Base-by-base conservation (phyloP, 35 echinoderm and acorn worm genomes). In the Strongylocentrotus purpuratus region DNA sequence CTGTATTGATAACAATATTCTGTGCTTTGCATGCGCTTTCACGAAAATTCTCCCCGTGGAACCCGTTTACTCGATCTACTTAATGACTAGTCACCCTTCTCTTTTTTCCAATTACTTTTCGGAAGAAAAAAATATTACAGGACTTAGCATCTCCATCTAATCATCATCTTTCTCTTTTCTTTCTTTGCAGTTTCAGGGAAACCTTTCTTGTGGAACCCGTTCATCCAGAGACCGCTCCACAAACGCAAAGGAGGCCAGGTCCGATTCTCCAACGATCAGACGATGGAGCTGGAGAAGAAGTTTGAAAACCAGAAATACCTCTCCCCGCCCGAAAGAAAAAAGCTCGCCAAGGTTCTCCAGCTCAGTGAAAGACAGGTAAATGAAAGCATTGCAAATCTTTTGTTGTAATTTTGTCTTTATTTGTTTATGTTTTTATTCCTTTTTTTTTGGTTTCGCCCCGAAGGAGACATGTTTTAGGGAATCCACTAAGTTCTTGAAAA, bases 201-300 rank as follows among this genome's bases (percentile, higher is more conserved):
- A 95, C 98, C 95, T 5, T 98, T 99, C 85, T 70, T 99, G 33
- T 99, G 98, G 98, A 99, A 97, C 86, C 98, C 98, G 10, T 98
- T 99, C 89, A 97, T 99, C 28, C 98, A 99, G 91, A 97, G 98
- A 88, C 98, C 98, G 46, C 95, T 98, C 1, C 98, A 99, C 52
- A 99, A 99, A 94, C 41, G 98, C 28, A 99, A 99, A 97, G 98
- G 98, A 9, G 98, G 98, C 13, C 98, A 99, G 58, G 98, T 99
- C 45, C 95, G 98, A 47, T 99, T 99, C 94, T 99, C 98, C n/a
- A 99, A 99, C 88, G 98, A 99, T 92, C 98, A 99, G 86, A 99
- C 98, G 3, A 96, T 99, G 96, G 98, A 99, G 88, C 88, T 99
- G 31, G 97, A 98, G 92, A 99, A 98, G 95, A 99, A 99, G 50